Conservation (phyloP, 2,797 vertebrate genomes). For the Petrocephalus schoutedeni region DNA sequence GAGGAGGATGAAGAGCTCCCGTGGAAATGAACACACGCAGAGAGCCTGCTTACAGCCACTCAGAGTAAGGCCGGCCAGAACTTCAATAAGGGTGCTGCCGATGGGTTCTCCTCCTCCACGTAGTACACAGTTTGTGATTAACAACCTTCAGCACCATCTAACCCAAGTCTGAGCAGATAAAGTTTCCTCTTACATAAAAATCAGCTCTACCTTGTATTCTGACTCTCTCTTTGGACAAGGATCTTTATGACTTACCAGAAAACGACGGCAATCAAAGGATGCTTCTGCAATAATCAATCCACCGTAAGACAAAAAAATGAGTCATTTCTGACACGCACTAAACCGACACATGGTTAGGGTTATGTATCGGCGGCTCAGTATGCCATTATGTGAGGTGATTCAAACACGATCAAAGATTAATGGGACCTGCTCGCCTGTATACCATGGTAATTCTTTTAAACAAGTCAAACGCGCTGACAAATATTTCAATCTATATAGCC, state of each 20-base stretch:
- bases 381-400: not conserved
- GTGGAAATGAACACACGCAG: not conserved
- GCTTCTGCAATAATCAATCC: not conserved
- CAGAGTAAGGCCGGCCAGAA: not conserved
- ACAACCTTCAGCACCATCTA: not conserved
- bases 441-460: not conserved
- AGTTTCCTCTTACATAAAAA: not conserved
- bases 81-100: not conserved
- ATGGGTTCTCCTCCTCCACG: not conserved
- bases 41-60: not conserved
- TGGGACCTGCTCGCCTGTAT: not conserved
- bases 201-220: not conserved
- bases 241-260: not conserved
- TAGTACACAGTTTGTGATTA: not conserved
- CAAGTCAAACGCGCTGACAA: not conserved
- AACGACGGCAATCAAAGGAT: not conserved
- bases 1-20: not conserved
- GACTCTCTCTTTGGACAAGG: not conserved
- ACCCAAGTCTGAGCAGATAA: not conserved
- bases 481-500: not conserved
- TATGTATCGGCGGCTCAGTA: not conserved
- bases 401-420: slow-evolving; percentile 18
- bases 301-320: not conserved
- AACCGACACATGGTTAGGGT: not conserved
- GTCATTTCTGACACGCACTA: not conserved